Evolutionary conservation across 1,140 invertebrate species (phyloP).

Genomic region (Acromyrmex heyeri): DNA sequence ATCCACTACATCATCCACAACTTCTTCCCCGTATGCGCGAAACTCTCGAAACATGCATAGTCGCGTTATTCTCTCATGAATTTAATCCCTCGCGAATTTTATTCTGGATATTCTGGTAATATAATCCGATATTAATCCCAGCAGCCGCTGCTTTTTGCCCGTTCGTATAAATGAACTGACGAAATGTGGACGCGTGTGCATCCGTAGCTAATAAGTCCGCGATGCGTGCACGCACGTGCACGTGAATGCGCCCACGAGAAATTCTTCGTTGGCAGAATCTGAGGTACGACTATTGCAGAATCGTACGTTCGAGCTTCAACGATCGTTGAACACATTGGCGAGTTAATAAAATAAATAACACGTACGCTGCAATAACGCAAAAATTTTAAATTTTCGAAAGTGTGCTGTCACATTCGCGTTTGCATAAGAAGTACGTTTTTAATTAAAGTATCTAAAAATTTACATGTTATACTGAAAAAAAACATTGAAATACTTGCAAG

Average conservation of each 20-base stretch:
- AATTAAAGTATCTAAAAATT: no score
- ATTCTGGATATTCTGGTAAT: constrained; percentile 23
- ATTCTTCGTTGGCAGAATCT: constrained; percentile 35
- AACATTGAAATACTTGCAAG: no score
- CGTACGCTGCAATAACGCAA: neutral
- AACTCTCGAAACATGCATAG: neutral
- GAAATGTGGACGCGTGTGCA: neutral
- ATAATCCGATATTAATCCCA: constrained; percentile 50
- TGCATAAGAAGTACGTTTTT: no score
- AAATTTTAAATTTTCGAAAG: neutral
- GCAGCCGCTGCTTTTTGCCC: neutral
- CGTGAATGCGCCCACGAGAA: neutral
- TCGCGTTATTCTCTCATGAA: neutral
- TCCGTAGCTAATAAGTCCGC: neutral
- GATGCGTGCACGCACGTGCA: neutral
- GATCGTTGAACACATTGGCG: neutral
- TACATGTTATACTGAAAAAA: no score
- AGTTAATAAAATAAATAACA: neutral
- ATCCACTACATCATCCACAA: constrained; percentile 14
- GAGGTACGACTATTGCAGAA: neutral
- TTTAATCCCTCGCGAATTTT: constrained; percentile 59
- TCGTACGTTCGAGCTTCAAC: neutral
- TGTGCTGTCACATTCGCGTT: neutral
- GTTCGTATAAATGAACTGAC: constrained; percentile 11
- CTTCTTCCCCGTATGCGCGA: neutral